These are phyloP conservation scores for Ganaspis brasiliensis DNA, from an alignment of 2,888 invertebrate genomes.

Conservation along the genomic window DNA sequence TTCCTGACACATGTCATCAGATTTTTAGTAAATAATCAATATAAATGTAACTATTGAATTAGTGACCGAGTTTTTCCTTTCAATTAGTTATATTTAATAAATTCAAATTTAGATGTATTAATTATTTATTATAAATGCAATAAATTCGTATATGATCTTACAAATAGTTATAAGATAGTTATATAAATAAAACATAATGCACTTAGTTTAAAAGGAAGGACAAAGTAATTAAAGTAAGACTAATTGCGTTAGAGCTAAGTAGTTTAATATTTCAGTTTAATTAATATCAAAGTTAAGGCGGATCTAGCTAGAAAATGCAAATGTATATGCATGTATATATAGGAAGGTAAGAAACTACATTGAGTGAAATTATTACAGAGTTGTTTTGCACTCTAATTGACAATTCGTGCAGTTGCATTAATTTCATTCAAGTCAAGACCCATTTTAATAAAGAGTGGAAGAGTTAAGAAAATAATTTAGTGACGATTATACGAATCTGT, in stretches of 20 bases:
- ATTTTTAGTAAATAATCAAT: too few species aligned
- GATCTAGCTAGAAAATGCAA: conserved; percentile 2
- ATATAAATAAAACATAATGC: neutral
- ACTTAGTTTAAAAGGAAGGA: conserved; percentile 4
- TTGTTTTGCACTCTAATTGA: conserved; percentile 9
- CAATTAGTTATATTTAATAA: too few species aligned
- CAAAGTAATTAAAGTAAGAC: conserved; percentile 13
- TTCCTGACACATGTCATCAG: too few species aligned
- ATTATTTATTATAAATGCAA: neutral
- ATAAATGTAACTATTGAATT: too few species aligned
- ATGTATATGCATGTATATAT: conserved; percentile 10
- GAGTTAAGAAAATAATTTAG: neutral
- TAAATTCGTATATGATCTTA: neutral
- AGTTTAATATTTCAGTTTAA: conserved; percentile 15
- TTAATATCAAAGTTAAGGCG: conserved; percentile 16
- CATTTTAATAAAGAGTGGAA: neutral
- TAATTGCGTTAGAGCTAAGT: neutral
- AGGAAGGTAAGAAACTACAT: neutral
- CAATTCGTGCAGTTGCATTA: neutral
- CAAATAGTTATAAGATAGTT: neutral
- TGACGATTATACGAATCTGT: neutral
- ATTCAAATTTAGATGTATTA: neutral
- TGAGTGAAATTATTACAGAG: conserved; percentile 9
- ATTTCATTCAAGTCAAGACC: neutral
- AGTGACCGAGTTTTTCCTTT: too few species aligned